Conservation (phyloP, 2,797 vertebrate species). For the Poliocrania exsul region DNA sequence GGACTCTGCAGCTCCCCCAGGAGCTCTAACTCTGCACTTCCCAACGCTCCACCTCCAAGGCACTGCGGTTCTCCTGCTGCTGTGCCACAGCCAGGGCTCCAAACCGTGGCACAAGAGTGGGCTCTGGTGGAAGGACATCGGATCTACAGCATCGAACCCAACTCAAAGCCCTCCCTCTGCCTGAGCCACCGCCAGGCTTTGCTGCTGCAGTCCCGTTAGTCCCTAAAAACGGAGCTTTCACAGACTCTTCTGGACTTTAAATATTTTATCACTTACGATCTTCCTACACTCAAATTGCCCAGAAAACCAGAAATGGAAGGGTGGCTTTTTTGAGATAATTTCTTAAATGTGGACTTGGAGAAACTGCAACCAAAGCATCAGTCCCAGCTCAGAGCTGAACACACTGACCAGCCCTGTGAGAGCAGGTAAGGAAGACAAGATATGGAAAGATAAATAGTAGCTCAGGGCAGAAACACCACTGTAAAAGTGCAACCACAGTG, state of each 20-base stretch:
- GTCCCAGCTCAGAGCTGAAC: background rate
- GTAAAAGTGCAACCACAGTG: background rate
- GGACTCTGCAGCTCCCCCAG: background rate
- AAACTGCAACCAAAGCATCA: background rate
- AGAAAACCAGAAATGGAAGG: background rate
- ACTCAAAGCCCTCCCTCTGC: accelerated
- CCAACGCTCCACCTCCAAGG: background rate
- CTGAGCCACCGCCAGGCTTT: background rate
- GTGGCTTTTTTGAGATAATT: accelerated
- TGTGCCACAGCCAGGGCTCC: accelerated
- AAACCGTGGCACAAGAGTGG: conserved; percentile 54
- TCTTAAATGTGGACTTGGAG: background rate
- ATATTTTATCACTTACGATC: accelerated
- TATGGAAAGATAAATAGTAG: background rate
- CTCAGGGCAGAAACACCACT: background rate
- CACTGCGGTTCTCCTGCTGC: accelerated
- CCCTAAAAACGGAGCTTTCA: accelerated
- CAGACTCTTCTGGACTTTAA: accelerated
- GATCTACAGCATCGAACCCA: background rate
- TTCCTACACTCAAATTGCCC: accelerated
- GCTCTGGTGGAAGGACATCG: conserved; percentile 69
- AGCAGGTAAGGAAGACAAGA: background rate
- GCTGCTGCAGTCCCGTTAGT: accelerated
- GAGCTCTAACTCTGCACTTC: background rate
- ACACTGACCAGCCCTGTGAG: accelerated